Evolutionary conservation across 1,140 invertebrate genomes (phyloP), one percentile per base, ranked within the genome.

Genomic region (Apis cerana): DNA sequence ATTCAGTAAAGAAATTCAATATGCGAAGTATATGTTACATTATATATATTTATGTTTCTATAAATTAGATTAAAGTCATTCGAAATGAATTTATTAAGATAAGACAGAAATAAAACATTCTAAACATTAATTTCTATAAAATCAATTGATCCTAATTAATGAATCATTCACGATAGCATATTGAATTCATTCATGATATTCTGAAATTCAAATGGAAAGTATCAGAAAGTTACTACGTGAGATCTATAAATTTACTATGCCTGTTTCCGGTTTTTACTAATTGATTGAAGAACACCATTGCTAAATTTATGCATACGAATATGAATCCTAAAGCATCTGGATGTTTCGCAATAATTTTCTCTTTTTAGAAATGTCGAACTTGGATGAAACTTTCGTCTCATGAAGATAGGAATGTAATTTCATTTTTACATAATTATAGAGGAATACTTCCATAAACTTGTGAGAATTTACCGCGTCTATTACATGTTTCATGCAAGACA

Each of bases 361-460:
- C 75, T 76, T 76, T 76, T 65, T 58, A 75, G 50, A 75, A 75
- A 75, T 75, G 71, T 48, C 56, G 56, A 74, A 59, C 70, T 64
- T 75, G 5, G 13, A 64, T 19, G 9, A 27, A 52, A 33, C 74
- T 64, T 52, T 75, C 72, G 19, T 75, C 54, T 27, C 13, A 17
- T 54, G 2, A 21, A 21, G 15, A 62, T 1, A 64, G 15, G 27
- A 52, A 75, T 12, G 43, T 50, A 52, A 10, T 19, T 27, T 12
- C 58, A 1, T 17, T 64, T 75, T 64, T 52, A 64, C 48, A 27
- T 64, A 64, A 75, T 75, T 62, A 62, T 50, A 10, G 12, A 62
- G 21, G 17, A 50, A 64, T 62, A 27, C 12, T n/a, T 21, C 5
- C n/a, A 13, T 50, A 48, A 75, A 10, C 23, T 12, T 23, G 33